Base-by-base conservation (phyloP, 2,113 vertebrate species). In the Etheostoma spectabile region DNA sequence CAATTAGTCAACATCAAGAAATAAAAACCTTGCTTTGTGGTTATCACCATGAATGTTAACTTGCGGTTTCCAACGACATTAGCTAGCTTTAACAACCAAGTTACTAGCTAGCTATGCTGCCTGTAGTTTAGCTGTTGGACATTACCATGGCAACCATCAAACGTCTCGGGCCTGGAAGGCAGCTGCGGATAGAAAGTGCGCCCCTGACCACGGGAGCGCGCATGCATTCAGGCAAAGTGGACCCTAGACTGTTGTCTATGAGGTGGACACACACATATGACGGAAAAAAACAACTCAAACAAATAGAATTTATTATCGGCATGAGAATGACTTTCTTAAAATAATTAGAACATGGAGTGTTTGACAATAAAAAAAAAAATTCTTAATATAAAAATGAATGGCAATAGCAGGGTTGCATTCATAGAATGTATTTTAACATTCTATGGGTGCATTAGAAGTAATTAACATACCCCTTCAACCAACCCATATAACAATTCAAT, bases 291-390 rank as follows among this genome's bases (percentile, higher is more conserved):
- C 1, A 53, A 63, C 16, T 79, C 59, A 71, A 71, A 75, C 19
- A 79, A 86, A 83, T 27, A 63, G 49, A 74, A 38, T 87, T 87
- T 87, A 84, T 80, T 88, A 80, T 22, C 69, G 22, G 74, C 61
- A 81, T 30, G 2, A 38, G 48, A 48, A 46, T 13, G 61, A 6
- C 15, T 74, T 63, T 55, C 18, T 48, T 45, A 59, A 63, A 81
- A 52, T 6, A 63, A 56, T 21, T 21, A 22, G 18, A 78, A 33
- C 48, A 51, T 76, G 81, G 77, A 88, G 84, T 85, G 66, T 67
- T 77, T 65, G 35, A 65, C 14, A 83, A 62, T 24, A 56, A 38
- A n/a, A 46, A 27, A 27, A 5, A 27, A 1, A 64, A n/a, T 21
- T 52, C 12, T 63, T 33, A 8, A 60, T 59, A 38, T 72, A 55